Evolutionary conservation across 2,888 invertebrate genomes (phyloP).

Genomic region (Yponomeuta sedellus): DNA sequence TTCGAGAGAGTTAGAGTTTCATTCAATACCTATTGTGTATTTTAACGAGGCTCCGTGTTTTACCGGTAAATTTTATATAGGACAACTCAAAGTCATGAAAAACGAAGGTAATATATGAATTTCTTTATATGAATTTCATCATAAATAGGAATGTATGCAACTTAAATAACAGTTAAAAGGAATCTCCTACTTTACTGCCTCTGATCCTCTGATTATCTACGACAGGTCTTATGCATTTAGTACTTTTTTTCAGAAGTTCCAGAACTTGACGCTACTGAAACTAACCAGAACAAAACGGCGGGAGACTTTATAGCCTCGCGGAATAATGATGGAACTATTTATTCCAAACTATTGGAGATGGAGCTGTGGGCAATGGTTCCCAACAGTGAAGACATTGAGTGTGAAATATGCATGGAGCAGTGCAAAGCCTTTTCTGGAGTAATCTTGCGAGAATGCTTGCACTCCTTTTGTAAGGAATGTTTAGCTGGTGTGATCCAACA

Average conservation of each 20-base stretch:
- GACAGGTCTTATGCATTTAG: no score
- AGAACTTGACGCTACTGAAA: neutral
- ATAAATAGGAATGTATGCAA: no score
- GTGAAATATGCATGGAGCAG: conserved; percentile 86
- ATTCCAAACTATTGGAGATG: conserved; percentile 80
- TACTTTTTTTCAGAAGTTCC: neutral
- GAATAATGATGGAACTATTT: conserved; percentile 34
- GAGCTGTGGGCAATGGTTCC: conserved; percentile 84
- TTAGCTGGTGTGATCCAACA: conserved; percentile 83
- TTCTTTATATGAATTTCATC: neutral
- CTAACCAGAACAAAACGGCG: neutral
- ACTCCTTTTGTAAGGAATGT: conserved; percentile 88
- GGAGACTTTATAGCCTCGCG: neutral
- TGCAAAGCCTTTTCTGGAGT: conserved; percentile 81
- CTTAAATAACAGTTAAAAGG: no score
- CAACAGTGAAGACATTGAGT: conserved; percentile 85
- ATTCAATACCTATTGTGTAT: no score
- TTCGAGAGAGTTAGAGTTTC: no score
- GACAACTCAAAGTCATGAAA: neutral
- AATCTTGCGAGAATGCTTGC: conserved; percentile 89
- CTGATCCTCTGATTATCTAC: no score
- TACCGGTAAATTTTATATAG: no score
- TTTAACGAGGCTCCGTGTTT: no score
- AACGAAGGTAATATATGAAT: neutral
- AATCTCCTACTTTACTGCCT: no score